Evolutionary conservation across 2,113 vertebrate genomes (phyloP), one percentile per base, ranked within the genome.

Genomic region (Zosterops japonicus): DNA sequence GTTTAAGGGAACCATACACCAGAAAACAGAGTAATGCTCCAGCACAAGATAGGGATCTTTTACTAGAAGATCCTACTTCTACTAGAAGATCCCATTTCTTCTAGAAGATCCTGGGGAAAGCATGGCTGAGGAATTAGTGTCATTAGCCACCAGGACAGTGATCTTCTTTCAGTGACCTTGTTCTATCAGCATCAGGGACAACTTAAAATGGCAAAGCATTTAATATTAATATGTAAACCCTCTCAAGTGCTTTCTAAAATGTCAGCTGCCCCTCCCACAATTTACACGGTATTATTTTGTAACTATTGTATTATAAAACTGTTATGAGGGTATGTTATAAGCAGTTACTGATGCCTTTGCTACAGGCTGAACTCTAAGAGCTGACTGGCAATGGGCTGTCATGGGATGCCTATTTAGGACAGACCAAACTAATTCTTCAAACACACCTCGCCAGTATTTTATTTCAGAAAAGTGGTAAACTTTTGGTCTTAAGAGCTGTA

Each of bases 221-320:
- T 79, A 77, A 67, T 41, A 77, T 69, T n/a, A 70, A 25, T 17
- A 83, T 5, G 12, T 65, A 82, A 93, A 92, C 0, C 5, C 57
- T 33, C 35, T 57, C 44, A 94, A 92, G 87, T 96, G 94, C 83
- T 87, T 91, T 83, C 68, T 80, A 83, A 88, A 80, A 74, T 55
- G 55, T 39, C 67, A 92, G 55, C 28, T 94, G 50, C 29, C 12
- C 19, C 56, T 68, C 16, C 11, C 4, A 12, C 29, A 29, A 4
- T 42, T 83, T 35, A 77, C 21, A 90, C 31, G 16, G 46, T 41
- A 57, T 83, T 65, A 71, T 76, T 91, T 75, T 69, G 61, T 53
- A 82, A 63, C 47, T 49, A 46, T 9, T 56, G 39, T 27, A 55
- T 56, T 83, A 27, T 60, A 53, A 52, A 87, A 55, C 14, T 83